Evolutionary conservation across 2,797 vertebrate genomes (phyloP), one percentile per base, ranked within the genome.

Genomic region (Phrynocephalus guinanensis): DNA sequence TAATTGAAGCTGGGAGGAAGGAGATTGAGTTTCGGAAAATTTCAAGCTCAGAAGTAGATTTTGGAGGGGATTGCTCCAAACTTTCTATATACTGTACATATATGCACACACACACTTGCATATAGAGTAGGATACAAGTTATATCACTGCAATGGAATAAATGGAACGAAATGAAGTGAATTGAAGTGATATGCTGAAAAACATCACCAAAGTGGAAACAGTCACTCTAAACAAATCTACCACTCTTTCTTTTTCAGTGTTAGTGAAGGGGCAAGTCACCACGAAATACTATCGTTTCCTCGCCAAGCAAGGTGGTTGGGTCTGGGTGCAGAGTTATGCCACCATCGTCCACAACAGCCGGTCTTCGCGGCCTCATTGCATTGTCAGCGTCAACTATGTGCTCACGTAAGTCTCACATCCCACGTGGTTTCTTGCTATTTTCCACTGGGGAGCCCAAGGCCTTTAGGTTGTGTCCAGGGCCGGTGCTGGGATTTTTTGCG

Each of bases 331-430:
- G 97, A 99, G 99, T 94, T 99, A 99, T 11, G 98, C 99, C 84
- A 99, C 99, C 91, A 99, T 99, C 71, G 98, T 99, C 22, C 98
- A 99, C 97, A 99, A 99, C 97, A 99, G 98, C 95, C 98, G 99
- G 89, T 99, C 99, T 0, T 99, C 99, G 24, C 95, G 99, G 91
- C 99, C 99, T 0, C 99, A 99, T 96, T 99, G 99, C 93, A 99
- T 99, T 76, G 99, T 99, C 97, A 99, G 99, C 79, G 98, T 99
- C 93, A 99, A 99, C 97, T 99, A 99, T 1, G 99, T 99, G 28
- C 98, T 99, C 94, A 99, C 99, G 98, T 99, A 96, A 99, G 98
- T 98, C 92, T 30, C 20, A 60, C 44, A 33, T 81, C 3, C 66
- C 50, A 0, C 38, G 8, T 63, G 50, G 38, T 44, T 44, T 56